These are phyloP conservation scores for Oryzias dopingdopingensis DNA, from an alignment of 2,797 vertebrate genomes.

Conservation along the genomic window DNA sequence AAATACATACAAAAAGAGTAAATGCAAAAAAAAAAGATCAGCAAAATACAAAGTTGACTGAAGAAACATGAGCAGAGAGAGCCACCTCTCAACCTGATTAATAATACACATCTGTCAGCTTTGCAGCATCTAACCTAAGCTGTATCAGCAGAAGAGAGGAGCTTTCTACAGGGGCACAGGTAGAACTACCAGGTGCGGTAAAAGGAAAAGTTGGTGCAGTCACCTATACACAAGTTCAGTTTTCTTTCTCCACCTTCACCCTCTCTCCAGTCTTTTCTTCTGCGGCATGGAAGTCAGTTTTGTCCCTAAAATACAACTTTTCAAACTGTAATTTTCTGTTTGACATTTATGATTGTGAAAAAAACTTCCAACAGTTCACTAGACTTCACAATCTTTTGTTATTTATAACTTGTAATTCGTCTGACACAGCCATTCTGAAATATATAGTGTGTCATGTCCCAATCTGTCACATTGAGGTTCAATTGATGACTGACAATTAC, in stretches of 20 bases:
- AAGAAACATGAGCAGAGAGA: slow-evolving; percentile 28
- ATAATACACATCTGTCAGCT: slow-evolving; percentile 59
- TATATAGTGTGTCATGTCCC: no score
- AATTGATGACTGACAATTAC: no score
- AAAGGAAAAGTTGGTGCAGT: slow-evolving; percentile 51
- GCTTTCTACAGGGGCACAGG: slow-evolving; percentile 45
- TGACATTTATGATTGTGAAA: no score
- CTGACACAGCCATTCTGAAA: no score
- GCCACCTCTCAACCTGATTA: slow-evolving; percentile 59
- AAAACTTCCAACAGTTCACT: no score
- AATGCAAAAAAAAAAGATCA: neutral
- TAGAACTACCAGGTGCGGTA: slow-evolving; percentile 58
- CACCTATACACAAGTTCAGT: slow-evolving; percentile 53
- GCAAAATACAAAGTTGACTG: slow-evolving; percentile 22
- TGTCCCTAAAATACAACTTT: no score
- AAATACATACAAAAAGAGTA: slow-evolving; percentile 20
- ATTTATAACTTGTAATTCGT: no score
- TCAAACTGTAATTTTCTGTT: no score
- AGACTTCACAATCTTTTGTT: no score
- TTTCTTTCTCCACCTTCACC: neutral
- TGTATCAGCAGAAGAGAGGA: slow-evolving; percentile 40
- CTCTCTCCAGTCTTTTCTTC: slow-evolving; percentile 17
- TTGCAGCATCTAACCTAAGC: slow-evolving; percentile 37
- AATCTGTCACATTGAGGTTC: no score
- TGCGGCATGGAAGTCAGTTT: neutral